phyloP scores from a whole-genome alignment of 2,113 vertebrate species.

The Microcebus jonahi region DNA sequence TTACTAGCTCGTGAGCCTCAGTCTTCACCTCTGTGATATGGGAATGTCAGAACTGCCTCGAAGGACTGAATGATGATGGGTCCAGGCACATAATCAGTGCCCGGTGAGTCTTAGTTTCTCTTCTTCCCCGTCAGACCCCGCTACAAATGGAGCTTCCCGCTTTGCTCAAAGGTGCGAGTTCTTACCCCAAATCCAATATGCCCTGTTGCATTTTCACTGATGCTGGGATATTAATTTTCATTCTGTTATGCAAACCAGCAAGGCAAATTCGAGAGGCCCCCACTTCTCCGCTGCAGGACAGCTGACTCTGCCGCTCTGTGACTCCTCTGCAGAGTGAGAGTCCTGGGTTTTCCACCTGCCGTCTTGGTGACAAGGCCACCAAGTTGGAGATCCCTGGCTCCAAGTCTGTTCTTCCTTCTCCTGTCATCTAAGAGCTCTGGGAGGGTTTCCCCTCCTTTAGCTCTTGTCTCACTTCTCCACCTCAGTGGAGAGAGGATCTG shows the following conservation, averaged over 20 bases:
- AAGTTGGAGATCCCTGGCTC: neutral
- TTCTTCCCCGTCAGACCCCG: fast-evolving
- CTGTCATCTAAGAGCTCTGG: too few relatives aligned
- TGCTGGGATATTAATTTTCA: neutral
- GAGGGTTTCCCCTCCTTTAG: neutral
- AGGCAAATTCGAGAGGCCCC: neutral
- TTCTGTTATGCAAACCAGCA: neutral
- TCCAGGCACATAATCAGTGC: too few relatives aligned
- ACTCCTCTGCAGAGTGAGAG: neutral
- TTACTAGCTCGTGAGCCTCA: neutral
- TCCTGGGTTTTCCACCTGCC: neutral
- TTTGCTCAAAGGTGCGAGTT: neutral
- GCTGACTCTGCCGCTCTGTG: neutral
- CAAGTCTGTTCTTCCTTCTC: neutral
- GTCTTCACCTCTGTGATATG: neutral
- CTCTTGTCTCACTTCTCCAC: neutral
- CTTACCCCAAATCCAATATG: fast-evolving
- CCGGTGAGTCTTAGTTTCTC: neutral
- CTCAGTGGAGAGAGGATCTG: neutral
- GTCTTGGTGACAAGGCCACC: neutral
- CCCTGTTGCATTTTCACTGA: neutral
- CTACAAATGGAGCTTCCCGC: neutral
- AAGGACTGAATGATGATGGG: fast-evolving
- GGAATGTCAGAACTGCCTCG: neutral
- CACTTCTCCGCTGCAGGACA: neutral